phyloP scores from a whole-genome alignment of 2,888 invertebrate genomes.

The Leistus spinibarbis region DNA sequence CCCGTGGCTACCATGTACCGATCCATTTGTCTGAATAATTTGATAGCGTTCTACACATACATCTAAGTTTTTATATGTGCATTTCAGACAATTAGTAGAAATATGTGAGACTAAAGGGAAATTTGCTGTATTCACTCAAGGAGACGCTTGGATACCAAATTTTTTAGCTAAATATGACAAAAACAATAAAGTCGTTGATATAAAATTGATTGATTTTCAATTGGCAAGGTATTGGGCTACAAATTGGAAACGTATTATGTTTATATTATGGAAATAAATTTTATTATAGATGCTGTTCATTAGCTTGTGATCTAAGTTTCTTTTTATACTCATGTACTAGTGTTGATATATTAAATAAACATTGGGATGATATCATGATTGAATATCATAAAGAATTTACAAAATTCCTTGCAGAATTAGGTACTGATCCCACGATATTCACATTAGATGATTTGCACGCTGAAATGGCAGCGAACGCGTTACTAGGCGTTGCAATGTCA shows the following conservation, averaged over 20 bases:
- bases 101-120: too few species aligned
- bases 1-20: too few species aligned
- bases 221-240: conserved; percentile 63
- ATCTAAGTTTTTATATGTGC: too few species aligned
- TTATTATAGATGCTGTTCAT: conserved; percentile 59
- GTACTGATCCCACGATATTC: conserved; percentile 66
- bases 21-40: too few species aligned
- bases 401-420: conserved; percentile 62
- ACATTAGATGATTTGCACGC: conserved; percentile 59
- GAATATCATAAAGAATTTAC: conserved; percentile 66
- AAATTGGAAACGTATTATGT: too few species aligned
- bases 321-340: conserved; percentile 68
- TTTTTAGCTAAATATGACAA: conserved; percentile 63
- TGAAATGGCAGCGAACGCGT: conserved; percentile 64
- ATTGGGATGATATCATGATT: conserved; percentile 66
- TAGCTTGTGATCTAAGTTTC: conserved; percentile 66
- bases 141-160: conserved; percentile 79
- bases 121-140: conserved; percentile 68
- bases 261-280: too few species aligned
- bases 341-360: conserved; percentile 60
- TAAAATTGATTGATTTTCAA: conserved; percentile 74
- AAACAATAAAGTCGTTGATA: conserved; percentile 53
- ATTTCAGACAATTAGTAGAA: conserved; percentile 16
- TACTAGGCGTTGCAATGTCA: conserved; percentile 64
- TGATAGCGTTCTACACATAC: too few species aligned